Conservation (phyloP, 2,888 invertebrate species). For the Hemicrepidius hirtus region DNA sequence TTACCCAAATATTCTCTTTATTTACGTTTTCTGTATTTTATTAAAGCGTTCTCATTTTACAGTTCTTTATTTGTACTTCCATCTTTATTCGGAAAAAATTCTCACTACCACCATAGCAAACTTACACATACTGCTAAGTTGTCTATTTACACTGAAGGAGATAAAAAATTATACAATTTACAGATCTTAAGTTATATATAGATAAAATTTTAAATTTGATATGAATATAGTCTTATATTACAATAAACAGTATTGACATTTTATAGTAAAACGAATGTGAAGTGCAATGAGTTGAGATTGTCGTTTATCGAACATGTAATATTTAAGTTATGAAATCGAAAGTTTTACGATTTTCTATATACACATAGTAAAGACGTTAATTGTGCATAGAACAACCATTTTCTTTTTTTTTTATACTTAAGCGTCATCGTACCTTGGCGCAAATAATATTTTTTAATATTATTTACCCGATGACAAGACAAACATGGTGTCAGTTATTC, state of each 20-base stretch:
- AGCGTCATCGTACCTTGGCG: constrained; percentile 16
- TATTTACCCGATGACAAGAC: constrained; percentile 15
- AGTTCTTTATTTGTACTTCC: constrained; percentile 45
- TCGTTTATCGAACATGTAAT: constrained; percentile 64
- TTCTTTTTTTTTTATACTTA: constrained; percentile 13
- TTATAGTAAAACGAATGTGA: constrained; percentile 53
- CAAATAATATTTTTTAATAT: constrained; percentile 16
- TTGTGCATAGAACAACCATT: constrained; percentile 40
- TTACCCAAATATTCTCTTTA: constrained; percentile 44
- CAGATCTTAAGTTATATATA: constrained; percentile 50
- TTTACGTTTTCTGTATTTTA: constrained; percentile 31
- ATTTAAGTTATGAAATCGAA: constrained; percentile 35
- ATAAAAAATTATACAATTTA: constrained; percentile 55
- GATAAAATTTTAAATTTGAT: constrained; percentile 51
- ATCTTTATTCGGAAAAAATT: constrained; percentile 41
- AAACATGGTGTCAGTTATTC: background rate
- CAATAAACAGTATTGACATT: constrained; percentile 53
- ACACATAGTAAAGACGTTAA: constrained; percentile 41
- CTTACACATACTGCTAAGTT: constrained; percentile 47
- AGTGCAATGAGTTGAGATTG: constrained; percentile 67
- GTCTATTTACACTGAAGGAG: constrained; percentile 53
- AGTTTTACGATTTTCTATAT: constrained; percentile 36
- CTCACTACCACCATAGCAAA: constrained; percentile 41
- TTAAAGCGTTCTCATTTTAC: constrained; percentile 44
- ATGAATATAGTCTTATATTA: constrained; percentile 53